Evolutionary conservation across 2,888 invertebrate species (phyloP).

Genomic region (Scaptomyza flava): DNA sequence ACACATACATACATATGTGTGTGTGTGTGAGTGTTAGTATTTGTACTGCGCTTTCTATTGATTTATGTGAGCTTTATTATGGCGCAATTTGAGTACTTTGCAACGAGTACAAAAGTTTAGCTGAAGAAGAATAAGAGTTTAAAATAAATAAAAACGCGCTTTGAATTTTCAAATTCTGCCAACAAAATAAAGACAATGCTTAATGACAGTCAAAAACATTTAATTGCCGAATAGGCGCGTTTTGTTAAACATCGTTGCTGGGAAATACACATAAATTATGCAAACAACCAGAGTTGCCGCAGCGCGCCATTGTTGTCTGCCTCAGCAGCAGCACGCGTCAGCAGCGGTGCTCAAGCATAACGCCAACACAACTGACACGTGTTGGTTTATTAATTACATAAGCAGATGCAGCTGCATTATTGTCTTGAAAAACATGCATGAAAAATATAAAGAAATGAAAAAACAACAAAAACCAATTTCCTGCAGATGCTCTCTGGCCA

Average conservation of each 20-base stretch:
- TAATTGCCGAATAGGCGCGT: conserved; percentile 37
- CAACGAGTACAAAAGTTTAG: conserved; percentile 48
- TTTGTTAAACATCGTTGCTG: conserved; percentile 35
- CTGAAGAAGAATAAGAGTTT: conserved; percentile 12
- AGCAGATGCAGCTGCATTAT: conserved; percentile 66
- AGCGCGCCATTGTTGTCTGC: conserved; percentile 8
- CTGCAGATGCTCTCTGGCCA: conserved; percentile 64
- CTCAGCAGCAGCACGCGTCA: conserved; percentile 66
- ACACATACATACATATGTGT: conserved; percentile 10
- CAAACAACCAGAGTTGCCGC: conserved; percentile 17
- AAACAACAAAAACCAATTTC: conserved; percentile 61
- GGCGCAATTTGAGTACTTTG: conserved; percentile 67
- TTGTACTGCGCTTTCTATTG: conserved; percentile 80
- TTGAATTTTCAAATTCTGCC: conserved; percentile 45
- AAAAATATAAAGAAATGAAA: conserved; percentile 3
- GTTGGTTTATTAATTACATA: conserved; percentile 77
- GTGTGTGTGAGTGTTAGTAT: conserved; percentile 31
- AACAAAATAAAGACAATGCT: conserved; percentile 26
- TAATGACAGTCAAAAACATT: conserved; percentile 34
- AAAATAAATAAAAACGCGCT: conserved; percentile 34
- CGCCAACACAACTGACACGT: conserved; percentile 61
- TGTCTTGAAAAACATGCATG: conserved; percentile 5
- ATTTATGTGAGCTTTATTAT: conserved; percentile 81
- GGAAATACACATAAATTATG: conserved; percentile 31
- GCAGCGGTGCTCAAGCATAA: conserved; percentile 47